A percentile compares a stretch with the other conserved stretches of the same genome.
Evolutionary conservation across 2,113 vertebrate species (phyloP).

Genomic region (Dasyprocta punctata): DNA sequence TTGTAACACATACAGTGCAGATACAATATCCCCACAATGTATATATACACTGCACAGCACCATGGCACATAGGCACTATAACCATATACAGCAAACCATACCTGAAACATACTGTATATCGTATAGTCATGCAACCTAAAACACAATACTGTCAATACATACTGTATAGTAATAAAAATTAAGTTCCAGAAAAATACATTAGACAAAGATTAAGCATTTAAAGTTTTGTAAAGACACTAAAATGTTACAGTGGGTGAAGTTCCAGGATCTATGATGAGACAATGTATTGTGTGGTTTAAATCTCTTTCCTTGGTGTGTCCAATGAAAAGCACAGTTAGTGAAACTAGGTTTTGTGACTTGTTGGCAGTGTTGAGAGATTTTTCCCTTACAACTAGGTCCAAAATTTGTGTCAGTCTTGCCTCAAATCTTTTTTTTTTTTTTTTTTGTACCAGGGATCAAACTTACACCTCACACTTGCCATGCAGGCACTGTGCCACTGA

Average conservation of each 20-base stretch:
- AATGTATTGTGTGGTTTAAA: not conserved
- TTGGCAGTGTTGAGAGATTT: not conserved
- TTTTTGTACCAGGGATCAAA: too few relatives aligned
- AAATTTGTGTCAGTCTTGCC: not conserved
- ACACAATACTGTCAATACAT: not conserved
- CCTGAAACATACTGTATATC: not conserved
- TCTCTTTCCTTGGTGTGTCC: not conserved
- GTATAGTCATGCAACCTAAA: not conserved
- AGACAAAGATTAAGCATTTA: not conserved
- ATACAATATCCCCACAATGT: not conserved
- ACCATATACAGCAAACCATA: not conserved
- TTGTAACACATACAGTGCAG: not conserved
- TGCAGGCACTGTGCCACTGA: too few relatives aligned
- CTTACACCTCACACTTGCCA: too few relatives aligned
- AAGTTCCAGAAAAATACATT: not conserved
- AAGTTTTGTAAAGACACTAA: constrained; percentile 22
- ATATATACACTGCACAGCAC: not conserved
- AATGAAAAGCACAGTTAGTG: not conserved
- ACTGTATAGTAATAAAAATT: not conserved
- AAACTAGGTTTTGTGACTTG: not conserved
- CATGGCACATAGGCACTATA: not conserved
- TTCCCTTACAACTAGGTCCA: not conserved
- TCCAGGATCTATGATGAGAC: not conserved
- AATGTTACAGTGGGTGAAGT: not conserved
- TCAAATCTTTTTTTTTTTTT: constrained; percentile 6